Evolutionary conservation across 2,888 invertebrate genomes (phyloP), one percentile per base, ranked within the genome.

Genomic region (Stenoptilia bipunctidactyla): DNA sequence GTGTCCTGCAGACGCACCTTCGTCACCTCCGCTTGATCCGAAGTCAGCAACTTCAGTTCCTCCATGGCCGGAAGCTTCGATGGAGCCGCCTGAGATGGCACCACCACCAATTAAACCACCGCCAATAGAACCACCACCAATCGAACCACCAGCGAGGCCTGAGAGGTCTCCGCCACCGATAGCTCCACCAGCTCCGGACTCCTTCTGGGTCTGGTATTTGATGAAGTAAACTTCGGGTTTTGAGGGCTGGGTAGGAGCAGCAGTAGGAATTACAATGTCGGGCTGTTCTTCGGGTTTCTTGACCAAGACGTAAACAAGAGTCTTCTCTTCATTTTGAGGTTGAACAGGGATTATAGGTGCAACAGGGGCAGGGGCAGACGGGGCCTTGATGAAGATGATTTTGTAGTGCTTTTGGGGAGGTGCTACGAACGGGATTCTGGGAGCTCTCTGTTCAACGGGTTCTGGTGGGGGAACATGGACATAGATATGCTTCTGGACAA

Each of bases 171-270:
- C 72, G 41, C 68, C 70, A 10, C 64, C 66, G 36, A 65, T 58
- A 54, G 49, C 63, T 33, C 63, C 66, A 45, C 76, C 83, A 33
- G 75, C 77, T 34, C 71, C 63, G 43, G 56, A 54, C 49, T 85
- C 84, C 60, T 75, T 85, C 75, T 90, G 90, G 44, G 90, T 89
- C 84, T 90, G 91, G 87, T 92, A 92, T 53, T 90, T 88, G 87
- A 92, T 94, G 88, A 94, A 94, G 88, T 94, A 94, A 42, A 94
- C 94, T 82, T 94, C 94, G 42, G 94, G 94, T 85, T 94, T 94
- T 69, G 91, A 89, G 48, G 94, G 94, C 61, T 92, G 92, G 39
- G 93, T 93, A 38, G 94, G 93, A 1, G 89, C 88, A 10, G 90
- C 85, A 10, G 91, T 88, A 36, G 93, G 93, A 53, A 94, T 89